These are phyloP conservation scores for Todus mexicanus DNA, from an alignment of 2,797 vertebrate species.

Conservation along the genomic window DNA sequence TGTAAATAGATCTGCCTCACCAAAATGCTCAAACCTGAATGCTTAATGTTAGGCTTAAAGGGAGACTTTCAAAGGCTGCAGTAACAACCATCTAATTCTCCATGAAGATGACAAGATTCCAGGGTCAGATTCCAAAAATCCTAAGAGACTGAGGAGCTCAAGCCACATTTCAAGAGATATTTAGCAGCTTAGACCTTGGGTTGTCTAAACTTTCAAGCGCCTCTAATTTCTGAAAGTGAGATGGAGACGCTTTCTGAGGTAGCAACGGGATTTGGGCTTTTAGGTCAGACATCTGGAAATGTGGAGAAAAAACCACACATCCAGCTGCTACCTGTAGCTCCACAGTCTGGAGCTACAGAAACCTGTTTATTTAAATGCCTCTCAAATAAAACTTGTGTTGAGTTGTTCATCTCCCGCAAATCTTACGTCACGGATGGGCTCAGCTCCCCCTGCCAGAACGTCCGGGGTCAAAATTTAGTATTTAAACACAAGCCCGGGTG, in stretches of 20 bases:
- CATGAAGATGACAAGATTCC: not conserved
- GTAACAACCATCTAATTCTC: not conserved
- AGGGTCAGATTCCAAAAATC: not conserved
- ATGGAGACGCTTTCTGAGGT: not conserved
- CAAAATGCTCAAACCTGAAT: not conserved
- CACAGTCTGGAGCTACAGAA: not conserved
- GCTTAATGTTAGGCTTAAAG: not conserved
- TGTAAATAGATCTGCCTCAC: not conserved
- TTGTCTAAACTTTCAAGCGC: not conserved
- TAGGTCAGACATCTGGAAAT: not conserved
- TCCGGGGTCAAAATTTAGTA: not conserved
- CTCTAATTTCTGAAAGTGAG: not conserved
- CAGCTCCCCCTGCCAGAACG: not conserved
- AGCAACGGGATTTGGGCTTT: not conserved
- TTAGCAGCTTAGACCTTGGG: not conserved
- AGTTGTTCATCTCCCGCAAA: not conserved
- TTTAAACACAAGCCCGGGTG: not conserved
- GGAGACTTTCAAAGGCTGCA: not conserved
- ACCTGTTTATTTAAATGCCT: not conserved
- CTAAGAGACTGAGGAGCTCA: not conserved
- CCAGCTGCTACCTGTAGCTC: not conserved
- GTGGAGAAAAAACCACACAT: rapidly evolving
- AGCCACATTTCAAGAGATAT: not conserved
- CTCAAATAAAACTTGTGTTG: not conserved
- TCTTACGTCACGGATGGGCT: rapidly evolving